Base-by-base conservation (phyloP, 1,140 invertebrate genomes). In the Heliconius hermathena region DNA sequence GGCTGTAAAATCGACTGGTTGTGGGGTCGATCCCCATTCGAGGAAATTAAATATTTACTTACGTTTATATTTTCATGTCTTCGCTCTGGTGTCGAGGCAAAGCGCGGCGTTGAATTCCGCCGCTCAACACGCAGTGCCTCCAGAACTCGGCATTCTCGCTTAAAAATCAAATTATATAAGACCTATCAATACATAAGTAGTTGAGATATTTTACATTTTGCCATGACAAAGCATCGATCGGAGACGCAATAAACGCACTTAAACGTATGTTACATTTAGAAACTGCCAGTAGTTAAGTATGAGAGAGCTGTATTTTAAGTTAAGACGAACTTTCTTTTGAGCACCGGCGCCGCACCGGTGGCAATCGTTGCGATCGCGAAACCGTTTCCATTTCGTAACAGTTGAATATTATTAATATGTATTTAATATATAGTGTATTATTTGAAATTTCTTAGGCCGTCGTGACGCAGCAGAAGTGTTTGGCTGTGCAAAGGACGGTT, bases 261-360 rank as follows among this genome's bases (percentile, higher is more conserved):
- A 76, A 71, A 49, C 38, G 74, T 71, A 77, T 60, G 79, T 77
- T 77, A 70, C 66, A 71, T 79, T 79, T 83, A 81, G 80, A 81
- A 83, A 83, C 57, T 79, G 49, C 46, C 38, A 13, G 71, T 71
- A 75, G 60, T 79, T 52, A 75, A 79, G 49, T 76, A 74, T 38
- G 78, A 79, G 82, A 72, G 82, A 83, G 82, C 74, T 76, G 81
- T 83, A 77, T 83, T 78, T 80, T 82, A 80, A 82, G 57, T 79
- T 76, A 78, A 78, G 74, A 81, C 60, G 22, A 29, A 80, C 82
- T 83, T 83, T 83, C 82, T 79, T 83, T 81, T 60, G 76, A 81
- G 73, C 75, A 57, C 41, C 79, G 79, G 54, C 74, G 74, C 79
- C 57, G 57, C 60, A 29, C 26, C 73, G 46, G 71, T 82, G 79